Base-by-base conservation (phyloP, 2,888 invertebrate species). In the Thymelicus lineola region DNA sequence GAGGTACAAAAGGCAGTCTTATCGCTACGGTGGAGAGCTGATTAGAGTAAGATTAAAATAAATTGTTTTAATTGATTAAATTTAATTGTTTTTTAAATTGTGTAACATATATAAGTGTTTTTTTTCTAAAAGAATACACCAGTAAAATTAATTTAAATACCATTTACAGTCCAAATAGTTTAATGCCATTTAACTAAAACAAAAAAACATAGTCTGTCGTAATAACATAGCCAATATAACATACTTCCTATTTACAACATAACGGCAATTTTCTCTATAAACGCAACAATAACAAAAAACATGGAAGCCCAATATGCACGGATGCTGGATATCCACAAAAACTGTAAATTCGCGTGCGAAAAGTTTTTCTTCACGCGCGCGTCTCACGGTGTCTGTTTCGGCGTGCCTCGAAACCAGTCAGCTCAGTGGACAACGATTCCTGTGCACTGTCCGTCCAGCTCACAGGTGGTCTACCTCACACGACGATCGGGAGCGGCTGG, bases 371-470 rank as follows among this genome's bases (percentile, higher is more conserved):
- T 50, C 63, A 61, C 61, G 17, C 57, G 60, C 76, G 74, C 75
- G 71, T 66, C 77, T 72, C 80, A 81, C 83, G 81, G 82, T 82
- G 82, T 78, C 79, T 79, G 79, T 77, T 73, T 74, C 63, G 71
- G 70, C 67, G 68, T 79, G 79, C 79, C 76, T 79, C 74, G 77
- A 72, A 80, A 75, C 79, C 80, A 82, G 76, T 71, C 89, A 77
- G 83, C 75, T 82, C 89, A 89, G 2, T 90, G 90, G 82, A 77
- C 89, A 87, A 88, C 75, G 82, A 82, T 86, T 87, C 88, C 88
- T 80, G 80, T 65, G 70, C 75, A 75, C 88, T 80, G 80, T 66
- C 71, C 75, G 75, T 76, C 72, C 74, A 73, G 73, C 73, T 59
- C 63, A 48, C 74, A 77, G 77, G 87, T 88, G 87, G 88, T 87